Base-by-base conservation (phyloP, 2,888 invertebrate genomes). In the Volucella bombylans region DNA sequence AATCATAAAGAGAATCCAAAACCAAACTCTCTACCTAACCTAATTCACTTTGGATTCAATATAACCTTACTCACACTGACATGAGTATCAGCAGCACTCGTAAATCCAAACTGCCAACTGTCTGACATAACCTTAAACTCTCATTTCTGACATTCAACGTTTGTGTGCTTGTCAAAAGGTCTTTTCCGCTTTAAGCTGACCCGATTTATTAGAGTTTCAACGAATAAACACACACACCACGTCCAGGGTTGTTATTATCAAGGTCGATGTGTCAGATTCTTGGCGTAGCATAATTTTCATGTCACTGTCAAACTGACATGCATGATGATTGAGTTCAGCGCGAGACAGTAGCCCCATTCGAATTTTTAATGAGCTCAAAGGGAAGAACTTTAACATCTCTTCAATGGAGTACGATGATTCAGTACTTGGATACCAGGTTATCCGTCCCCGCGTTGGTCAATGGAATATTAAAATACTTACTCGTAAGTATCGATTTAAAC, bases 281-380 rank as follows among this genome's bases (percentile, higher is more conserved):
- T 52, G 52, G 2, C 38, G 14, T 47, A n/a, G 59, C 47, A 79
- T 52, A 79, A 72, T 73, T 67, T 61, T 31, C 81, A 64, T 68
- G 68, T 80, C 80, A 74, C 62, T 74, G 80, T 74, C 80, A 74
- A 45, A 14, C 43, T 49, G 62, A 41, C 74, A 69, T 69, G 38
- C 47, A 73, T 73, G 65, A 57, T 41, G 57, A 65, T 57, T 50
- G 57, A 68, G 31, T 59, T 18, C 31, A 31, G 31, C 31, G 31
- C 31, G 47, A 65, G 45, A 6, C 18, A 18, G 49, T 23, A 31
- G 43, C 31, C n/a, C n/a, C 39, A 57, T 78, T 59, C 12, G 41
- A 71, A 71, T 31, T 82, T 81, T 47, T n/a, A 55, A 72, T 61
- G 61, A 54, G 43, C 23, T 31, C 15, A n/a, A 23, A 38, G 45